Evolutionary conservation across 2,888 invertebrate genomes (phyloP), one percentile per base, ranked within the genome.

Genomic region (Antheraea yamamai): DNA sequence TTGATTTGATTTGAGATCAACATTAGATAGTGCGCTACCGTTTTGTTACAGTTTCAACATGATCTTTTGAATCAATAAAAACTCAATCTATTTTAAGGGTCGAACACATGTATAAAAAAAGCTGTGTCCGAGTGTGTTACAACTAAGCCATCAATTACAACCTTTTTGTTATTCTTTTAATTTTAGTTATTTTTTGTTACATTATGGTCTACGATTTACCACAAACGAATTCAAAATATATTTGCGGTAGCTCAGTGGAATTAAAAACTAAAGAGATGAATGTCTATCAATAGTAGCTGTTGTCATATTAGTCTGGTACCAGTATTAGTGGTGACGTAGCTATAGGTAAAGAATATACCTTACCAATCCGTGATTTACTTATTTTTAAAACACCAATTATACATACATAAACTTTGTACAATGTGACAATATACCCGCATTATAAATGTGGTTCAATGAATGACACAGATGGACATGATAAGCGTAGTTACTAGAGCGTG

Each of bases 401-500:
- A 61, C 23, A 12, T 61, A 61, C 58, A n/a, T 58, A n/a, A n/a
- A 4, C 3, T 7, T 23, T 61, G 1, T 23, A 23, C 23, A 61
- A 23, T 61, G n/a, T 23, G 23, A 61, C 61, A 61, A 23, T 0
- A 61, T 12, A 61, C 61, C 61, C 61, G 23, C 61, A 23, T 61
- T 1, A 23, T 61, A 23, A 35, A 68, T 68, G 35, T 30, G 30
- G 26, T 30, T 68, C 68, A 68, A 14, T 64, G 64, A 64, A 26
- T 35, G 68, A 20, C 20, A 68, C 18, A 68, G 30, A 68, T 68
- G 18, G 16, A 16, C 12, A 1, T 35, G 68, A 68, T 68, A 68
- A 30, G 18, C 66, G 30, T 12, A 35, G 18, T 68, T 68, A 68
- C 35, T 68, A n/a, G 68, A 68, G 68, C 68, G 68, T 68, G 30